Base-by-base conservation (phyloP, 2,797 vertebrate species). In the Acanthurus tractus region DNA sequence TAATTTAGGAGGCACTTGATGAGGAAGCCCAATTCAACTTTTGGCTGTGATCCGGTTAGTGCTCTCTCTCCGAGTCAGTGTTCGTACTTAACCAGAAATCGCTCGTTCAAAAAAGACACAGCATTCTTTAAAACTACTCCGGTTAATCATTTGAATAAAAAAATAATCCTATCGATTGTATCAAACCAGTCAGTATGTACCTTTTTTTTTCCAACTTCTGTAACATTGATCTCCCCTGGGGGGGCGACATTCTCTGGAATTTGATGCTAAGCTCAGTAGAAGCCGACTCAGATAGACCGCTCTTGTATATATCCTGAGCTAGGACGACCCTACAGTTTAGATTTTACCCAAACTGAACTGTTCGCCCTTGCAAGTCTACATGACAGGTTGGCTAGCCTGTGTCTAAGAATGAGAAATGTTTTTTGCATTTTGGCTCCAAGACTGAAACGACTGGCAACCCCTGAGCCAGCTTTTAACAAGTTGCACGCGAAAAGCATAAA, bases 381-480 rank as follows among this genome's bases (percentile, higher is more conserved):
- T 72, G 69, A 68, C 49, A 45, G 46, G 57, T 75, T 79, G 78
- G 53, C 64, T 57, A 36, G 44, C 15, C 57, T 1, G 14, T 20
- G 52, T 84, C 66, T 76, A 75, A 55, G 20, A 67, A 68, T 56
- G 59, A 77, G 61, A 64, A 85, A n/a, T 34, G 65, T 87, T 86
- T 86, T 52, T 70, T 48, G 3, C 29, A 2, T 70, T 82, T 83
- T 85, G 70, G 79, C 75, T 76, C 14, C 17, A n/a, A 44, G 44
- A 72, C 58, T 49, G 63, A 70, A 77, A 78, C 69, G n/a, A 64
- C 82, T 75, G 29, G 73, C 78, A 81, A 62, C 53, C 77, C 79
- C 73, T 70, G 85, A 79, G 81, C 59, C 59, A 53, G 68, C 75
- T 82, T 82, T 86, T 83, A 86, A 84, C 66, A 77, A 70, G 64